These are phyloP conservation scores for Aphodius granarius DNA, from an alignment of 2,888 invertebrate species.

Conservation along the genomic window DNA sequence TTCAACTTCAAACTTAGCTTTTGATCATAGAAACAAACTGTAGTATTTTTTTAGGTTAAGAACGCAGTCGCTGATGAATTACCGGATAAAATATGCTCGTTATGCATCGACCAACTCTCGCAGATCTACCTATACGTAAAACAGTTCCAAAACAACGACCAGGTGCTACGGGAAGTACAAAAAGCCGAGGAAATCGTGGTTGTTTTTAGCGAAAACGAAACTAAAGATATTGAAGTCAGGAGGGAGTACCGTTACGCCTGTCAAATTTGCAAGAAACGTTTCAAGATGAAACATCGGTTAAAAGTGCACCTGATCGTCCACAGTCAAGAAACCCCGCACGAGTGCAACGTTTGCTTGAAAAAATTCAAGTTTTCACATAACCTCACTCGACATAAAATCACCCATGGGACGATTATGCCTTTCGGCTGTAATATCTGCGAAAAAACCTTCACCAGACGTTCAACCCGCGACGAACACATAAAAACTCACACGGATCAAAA, in stretches of 20 bases:
- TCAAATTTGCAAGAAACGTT: not conserved
- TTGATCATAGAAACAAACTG: not conserved
- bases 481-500: not conserved
- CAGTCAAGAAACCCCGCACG: not conserved
- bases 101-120: slow-evolving; percentile 1
- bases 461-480: slow-evolving; percentile 1
- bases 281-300: not conserved
- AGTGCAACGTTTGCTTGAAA: slow-evolving; percentile 21
- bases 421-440: not conserved
- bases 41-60: not conserved
- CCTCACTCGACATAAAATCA: slow-evolving; percentile 20
- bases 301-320: not conserved
- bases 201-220: not conserved
- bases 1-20: not conserved
- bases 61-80: not conserved
- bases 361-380: slow-evolving; percentile 18
- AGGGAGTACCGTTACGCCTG: not conserved
- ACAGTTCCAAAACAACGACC: slow-evolving; percentile 2
- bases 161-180: not conserved
- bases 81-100: not conserved
- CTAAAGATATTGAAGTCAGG: not conserved
- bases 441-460: not conserved
- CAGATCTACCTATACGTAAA: slow-evolving; percentile 10
- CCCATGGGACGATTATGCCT: slow-evolving; percentile 3
- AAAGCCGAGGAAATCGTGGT: not conserved